Conservation (phyloP, 1,140 invertebrate genomes). For the Drosophila varians region DNA sequence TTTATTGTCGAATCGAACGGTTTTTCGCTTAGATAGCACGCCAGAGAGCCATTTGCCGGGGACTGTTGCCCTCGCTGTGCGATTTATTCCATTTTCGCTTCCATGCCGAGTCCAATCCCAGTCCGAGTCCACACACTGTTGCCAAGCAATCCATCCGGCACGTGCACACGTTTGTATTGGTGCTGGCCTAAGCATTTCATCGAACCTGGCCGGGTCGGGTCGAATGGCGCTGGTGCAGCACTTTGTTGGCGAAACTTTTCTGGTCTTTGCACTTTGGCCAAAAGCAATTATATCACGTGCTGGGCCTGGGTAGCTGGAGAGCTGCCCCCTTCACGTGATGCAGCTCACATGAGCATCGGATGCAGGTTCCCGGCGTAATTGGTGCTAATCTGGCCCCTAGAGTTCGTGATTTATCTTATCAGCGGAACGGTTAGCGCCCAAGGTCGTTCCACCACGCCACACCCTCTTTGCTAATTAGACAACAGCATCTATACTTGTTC, state of each 20-base stretch:
- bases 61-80: constrained; percentile 35
- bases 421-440: constrained; percentile 17
- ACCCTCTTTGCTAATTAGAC: constrained; percentile 38
- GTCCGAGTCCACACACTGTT: constrained; percentile 38
- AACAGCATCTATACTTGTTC: constrained; percentile 22
- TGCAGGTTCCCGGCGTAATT: constrained; percentile 21
- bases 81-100: constrained; percentile 13
- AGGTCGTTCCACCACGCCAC: constrained; percentile 27
- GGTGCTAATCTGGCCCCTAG: constrained; percentile 19
- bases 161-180: constrained; percentile 67
- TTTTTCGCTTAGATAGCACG: constrained; percentile 57
- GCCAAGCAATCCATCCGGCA: constrained; percentile 61
- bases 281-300: constrained; percentile 59
- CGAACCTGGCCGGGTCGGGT: constrained; percentile 5
- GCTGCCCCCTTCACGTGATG: constrained; percentile 57
- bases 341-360: constrained; percentile 13
- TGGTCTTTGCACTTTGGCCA: constrained; percentile 41
- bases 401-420: constrained; percentile 33
- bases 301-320: constrained; percentile 7
- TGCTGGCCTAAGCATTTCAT: constrained; percentile 13
- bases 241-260: constrained; percentile 20
- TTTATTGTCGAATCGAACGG: constrained; percentile 27
- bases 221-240: constrained; percentile 26
- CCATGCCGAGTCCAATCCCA: constrained; percentile 2
- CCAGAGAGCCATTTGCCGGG: constrained; percentile 32